Evolutionary conservation across 2,888 invertebrate species (phyloP), one percentile per base, ranked within the genome.

Genomic region (Drosophila setosimentum): DNA sequence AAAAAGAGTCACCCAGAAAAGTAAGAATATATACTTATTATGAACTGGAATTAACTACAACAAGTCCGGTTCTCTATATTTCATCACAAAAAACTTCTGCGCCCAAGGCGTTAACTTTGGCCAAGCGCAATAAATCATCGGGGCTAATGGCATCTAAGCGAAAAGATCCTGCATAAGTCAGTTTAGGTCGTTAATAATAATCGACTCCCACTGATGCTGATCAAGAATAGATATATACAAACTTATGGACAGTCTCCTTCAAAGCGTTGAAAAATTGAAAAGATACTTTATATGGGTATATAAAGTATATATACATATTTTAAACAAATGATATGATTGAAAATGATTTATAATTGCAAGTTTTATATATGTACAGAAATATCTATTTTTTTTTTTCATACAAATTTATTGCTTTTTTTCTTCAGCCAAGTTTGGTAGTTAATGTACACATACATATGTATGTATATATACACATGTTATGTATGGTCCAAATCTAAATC

Each of bases 371-470:
- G 60, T 71, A 73, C 54, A 76, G 60, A 73, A 73, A 76, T 63
- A 53, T 69, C 72, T 55, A 30, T 51, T 48, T 32, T 61, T 55
- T 61, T 55, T 69, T 64, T 67, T 77, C 63, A 63, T 77, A 77
- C 70, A 74, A 67, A 57, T 51, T 62, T 57, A 42, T 57, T 55
- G 55, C 55, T 50, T 54, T 45, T 59, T 53, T 64, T 69, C 27
- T 74, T 67, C 73, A 78, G 67, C 77, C 77, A 74, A 64, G 61
- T 75, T 60, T 78, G 62, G 49, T 78, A 71, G 67, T 75, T 67
- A 67, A 49, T 77, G 54, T 67, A 67, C 65, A 59, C 7, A 73
- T 51, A 60, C 60, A 64, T 45, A 63, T 32, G 45, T 51, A 57
- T 24, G 33, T 24, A 54, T 45, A 42, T 58, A 57, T 73, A 58